Conservation (phyloP, 2,888 invertebrate genomes). For the Noctua pronuba region DNA sequence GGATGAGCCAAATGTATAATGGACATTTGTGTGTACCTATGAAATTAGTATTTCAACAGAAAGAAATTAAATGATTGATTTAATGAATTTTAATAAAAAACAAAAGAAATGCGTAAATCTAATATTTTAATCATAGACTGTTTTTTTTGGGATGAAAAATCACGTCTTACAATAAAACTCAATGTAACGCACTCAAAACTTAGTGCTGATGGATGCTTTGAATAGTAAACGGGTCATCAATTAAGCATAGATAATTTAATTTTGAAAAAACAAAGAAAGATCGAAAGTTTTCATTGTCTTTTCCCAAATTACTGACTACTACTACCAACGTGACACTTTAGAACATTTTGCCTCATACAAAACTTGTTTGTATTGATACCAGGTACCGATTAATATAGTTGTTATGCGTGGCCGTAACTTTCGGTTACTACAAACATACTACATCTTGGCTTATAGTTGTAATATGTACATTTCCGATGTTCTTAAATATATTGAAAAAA, state of each 20-base stretch:
- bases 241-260: neutral
- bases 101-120: neutral
- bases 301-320: neutral
- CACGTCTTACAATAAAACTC: too few relatives aligned
- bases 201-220: too few relatives aligned
- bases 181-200: too few relatives aligned
- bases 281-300: neutral
- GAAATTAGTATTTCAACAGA: neutral
- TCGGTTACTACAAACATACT: neutral
- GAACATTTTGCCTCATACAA: too few relatives aligned
- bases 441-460: neutral
- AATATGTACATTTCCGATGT: neutral
- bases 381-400: too few relatives aligned
- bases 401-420: too few relatives aligned
- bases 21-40: neutral
- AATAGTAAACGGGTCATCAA: too few relatives aligned
- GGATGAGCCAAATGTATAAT: neutral
- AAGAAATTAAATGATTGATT: conserved; percentile 2
- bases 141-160: too few relatives aligned
- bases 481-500: neutral
- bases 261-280: neutral
- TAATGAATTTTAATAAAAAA: neutral
- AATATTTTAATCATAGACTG: neutral
- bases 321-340: too few relatives aligned
- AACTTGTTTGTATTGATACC: too few relatives aligned